A percentile compares a stretch with the other conserved stretches of the same genome.
phyloP scores from a whole-genome alignment of 2,113 vertebrate genomes.

The Polypterus bichir region DNA sequence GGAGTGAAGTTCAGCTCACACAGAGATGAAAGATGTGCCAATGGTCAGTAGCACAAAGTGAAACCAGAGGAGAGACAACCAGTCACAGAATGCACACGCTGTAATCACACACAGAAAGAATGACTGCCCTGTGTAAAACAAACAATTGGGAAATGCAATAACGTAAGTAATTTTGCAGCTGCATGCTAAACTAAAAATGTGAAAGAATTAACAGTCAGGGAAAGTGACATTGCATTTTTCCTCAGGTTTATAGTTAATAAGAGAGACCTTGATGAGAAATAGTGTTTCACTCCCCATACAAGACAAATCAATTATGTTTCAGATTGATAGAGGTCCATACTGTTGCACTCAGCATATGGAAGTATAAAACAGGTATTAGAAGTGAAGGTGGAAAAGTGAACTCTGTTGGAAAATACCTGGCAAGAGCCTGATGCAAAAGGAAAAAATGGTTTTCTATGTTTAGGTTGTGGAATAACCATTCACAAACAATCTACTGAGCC shows the following conservation, averaged over 20 bases:
- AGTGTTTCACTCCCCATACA: constrained; percentile 1
- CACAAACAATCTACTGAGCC: neutral
- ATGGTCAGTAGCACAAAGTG: neutral
- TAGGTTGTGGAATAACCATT: constrained; percentile 4
- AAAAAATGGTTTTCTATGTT: neutral
- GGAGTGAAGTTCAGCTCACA: neutral
- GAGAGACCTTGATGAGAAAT: constrained; percentile 5
- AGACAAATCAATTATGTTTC: constrained; percentile 3
- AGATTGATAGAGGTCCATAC: constrained; percentile 8
- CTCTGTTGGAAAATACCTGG: constrained; percentile 6
- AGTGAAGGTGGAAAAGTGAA: neutral
- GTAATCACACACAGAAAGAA: neutral
- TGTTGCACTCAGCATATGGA: constrained; percentile 7
- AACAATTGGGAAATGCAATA: constrained; percentile 9
- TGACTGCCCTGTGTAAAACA: neutral
- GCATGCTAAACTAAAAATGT: constrained; percentile 13
- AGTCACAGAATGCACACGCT: constrained; percentile 3
- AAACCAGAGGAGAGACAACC: neutral
- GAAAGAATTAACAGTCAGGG: constrained; percentile 2
- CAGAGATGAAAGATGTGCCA: neutral
- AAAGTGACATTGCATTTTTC: neutral
- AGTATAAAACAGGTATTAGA: neutral
- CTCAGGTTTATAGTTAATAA: constrained; percentile 5
- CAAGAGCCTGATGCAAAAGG: neutral
- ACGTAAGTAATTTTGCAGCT: constrained; percentile 11